Evolutionary conservation across 2,888 invertebrate genomes (phyloP), one percentile per base, ranked within the genome.

Genomic region (Eupithecia abbreviata): DNA sequence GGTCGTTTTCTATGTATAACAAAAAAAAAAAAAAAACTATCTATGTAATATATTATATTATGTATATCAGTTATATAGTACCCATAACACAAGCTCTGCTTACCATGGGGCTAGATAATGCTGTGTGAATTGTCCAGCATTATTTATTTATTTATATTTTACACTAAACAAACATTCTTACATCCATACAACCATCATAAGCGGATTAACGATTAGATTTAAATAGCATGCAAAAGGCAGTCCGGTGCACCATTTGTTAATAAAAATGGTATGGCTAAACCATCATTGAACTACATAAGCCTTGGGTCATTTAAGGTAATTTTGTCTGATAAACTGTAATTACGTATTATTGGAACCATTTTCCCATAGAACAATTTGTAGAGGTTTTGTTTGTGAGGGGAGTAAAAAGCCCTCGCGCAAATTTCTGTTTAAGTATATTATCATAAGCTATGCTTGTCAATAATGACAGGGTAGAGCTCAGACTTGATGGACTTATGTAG

Each of bases 311-410:
- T n/a, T 7, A n/a, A 2, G 55, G 74, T 74, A 76, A 76, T 79
- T 70, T 68, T 43, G 55, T 51, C n/a, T 69, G 43, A 51, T 72
- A 72, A 76, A 76, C 78, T 78, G 55, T 68, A 69, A 78, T 76
- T 72, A 78, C 78, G 69, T 42, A 15, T 13, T 65, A 42, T 13
- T 7, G 18, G 42, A 66, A 66, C 41, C 15, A 15, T 66, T n/a
- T 58, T 70, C 55, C 68, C 68, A 49, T 72, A 49, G 15, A 72
- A 58, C 51, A 72, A 77, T 77, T 74, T 72, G 42, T 65, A 18
- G 42, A 72, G 30, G 65, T 49, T 62, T 18, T 18, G 62, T 62
- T 62, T 30, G 12, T 62, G 62, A 58, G 55, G 18, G 55, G 51
- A n/a, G 18, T 18, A 30, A 3, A 10, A 10, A 62, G 3, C 18